phyloP scores from a whole-genome alignment of 2,888 invertebrate species.

The Pandemis corylana region DNA sequence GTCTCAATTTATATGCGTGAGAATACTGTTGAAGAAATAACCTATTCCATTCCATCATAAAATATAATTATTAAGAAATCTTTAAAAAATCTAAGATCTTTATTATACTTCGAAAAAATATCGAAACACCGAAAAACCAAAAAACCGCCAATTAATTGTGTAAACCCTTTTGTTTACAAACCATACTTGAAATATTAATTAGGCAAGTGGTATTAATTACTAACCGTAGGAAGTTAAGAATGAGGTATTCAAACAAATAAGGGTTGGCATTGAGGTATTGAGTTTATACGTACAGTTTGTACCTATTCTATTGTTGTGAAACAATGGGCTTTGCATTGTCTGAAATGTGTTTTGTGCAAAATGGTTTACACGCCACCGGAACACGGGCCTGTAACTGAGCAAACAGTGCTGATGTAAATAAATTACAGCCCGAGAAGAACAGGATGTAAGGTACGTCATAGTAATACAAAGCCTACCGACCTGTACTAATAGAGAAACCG shows the following conservation, averaged over 20 bases:
- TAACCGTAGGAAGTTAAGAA: constrained; percentile 59
- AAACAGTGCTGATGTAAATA: constrained; percentile 46
- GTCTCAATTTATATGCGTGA: too few relatives aligned
- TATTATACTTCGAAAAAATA: constrained; percentile 12
- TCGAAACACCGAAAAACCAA: constrained; percentile 17
- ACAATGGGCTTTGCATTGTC: constrained; percentile 70
- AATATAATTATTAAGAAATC: too few relatives aligned
- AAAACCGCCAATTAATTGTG: constrained; percentile 20
- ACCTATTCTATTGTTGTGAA: constrained; percentile 73
- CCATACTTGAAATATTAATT: constrained; percentile 39
- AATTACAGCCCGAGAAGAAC: constrained; percentile 41
- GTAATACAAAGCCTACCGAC: background rate
- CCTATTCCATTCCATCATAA: too few relatives aligned
- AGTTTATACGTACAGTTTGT: constrained; percentile 60
- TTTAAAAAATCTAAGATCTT: too few relatives aligned
- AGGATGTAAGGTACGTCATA: constrained; percentile 1
- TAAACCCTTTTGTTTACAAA: constrained; percentile 30
- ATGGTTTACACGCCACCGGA: constrained; percentile 61
- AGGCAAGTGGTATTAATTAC: constrained; percentile 38
- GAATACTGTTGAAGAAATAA: too few relatives aligned
- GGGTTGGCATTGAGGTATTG: constrained; percentile 72
- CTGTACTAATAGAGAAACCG: background rate
- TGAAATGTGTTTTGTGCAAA: constrained; percentile 73
- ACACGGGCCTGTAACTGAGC: constrained; percentile 39
- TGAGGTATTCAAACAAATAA: constrained; percentile 69